Evolutionary conservation across 2,888 invertebrate genomes (phyloP).

Genomic region (Polydrusus tereticollis): DNA sequence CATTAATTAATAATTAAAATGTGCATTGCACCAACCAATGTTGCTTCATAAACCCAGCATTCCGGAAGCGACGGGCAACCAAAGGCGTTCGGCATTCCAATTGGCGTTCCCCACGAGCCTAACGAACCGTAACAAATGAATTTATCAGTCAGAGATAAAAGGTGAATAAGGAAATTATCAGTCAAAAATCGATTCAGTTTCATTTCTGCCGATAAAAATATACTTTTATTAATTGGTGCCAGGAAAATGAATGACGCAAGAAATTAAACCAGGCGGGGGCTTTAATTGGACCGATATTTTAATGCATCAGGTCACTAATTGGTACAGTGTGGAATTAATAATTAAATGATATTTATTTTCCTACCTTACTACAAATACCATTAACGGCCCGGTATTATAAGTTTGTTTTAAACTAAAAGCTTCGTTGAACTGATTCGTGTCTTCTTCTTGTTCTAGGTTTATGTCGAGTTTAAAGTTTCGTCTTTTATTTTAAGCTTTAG

Average conservation of each 20-base stretch:
- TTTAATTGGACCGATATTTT: slow-evolving; percentile 35
- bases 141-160: slow-evolving; percentile 34
- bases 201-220: slow-evolving; percentile 41
- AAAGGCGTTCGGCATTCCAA: slow-evolving; percentile 12
- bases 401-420: too few species aligned
- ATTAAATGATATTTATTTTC: too few species aligned
- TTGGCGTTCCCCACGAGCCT: slow-evolving; percentile 17
- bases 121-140: slow-evolving; percentile 25
- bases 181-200: slow-evolving; percentile 41
- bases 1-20: background rate
- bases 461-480: too few species aligned
- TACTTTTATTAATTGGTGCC: slow-evolving; percentile 41
- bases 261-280: slow-evolving; percentile 32
- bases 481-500: too few species aligned
- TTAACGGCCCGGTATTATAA: too few species aligned
- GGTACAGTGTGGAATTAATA: too few species aligned
- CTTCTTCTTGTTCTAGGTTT: too few species aligned
- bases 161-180: slow-evolving; percentile 38
- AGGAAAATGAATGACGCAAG: slow-evolving; percentile 39
- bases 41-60: background rate
- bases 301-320: slow-evolving; percentile 32
- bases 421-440: too few species aligned
- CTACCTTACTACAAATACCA: too few species aligned
- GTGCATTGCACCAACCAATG: background rate
- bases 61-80: background rate